phyloP scores from a whole-genome alignment of 2,113 vertebrate genomes.

The Megaceryle maxima region DNA sequence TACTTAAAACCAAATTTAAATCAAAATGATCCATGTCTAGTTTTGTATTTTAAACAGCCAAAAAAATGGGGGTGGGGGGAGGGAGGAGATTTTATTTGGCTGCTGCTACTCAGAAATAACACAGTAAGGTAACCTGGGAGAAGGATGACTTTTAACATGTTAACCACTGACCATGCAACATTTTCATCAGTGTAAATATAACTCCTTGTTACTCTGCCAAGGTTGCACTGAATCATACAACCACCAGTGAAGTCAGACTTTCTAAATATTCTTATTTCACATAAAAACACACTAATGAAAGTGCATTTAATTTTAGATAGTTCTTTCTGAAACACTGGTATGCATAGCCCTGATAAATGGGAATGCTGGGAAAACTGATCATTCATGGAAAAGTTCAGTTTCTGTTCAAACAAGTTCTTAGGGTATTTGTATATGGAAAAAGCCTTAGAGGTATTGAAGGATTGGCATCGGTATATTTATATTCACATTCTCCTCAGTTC shows the following conservation, averaged over 20 bases:
- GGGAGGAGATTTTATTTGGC: neutral
- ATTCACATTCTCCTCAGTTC: slow-evolving; percentile 1
- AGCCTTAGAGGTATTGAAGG: neutral
- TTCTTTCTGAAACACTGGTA: neutral
- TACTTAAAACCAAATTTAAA: neutral
- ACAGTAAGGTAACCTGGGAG: slow-evolving; percentile 30
- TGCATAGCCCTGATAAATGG: neutral
- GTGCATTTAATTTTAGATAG: slow-evolving; percentile 18
- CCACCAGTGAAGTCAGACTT: slow-evolving; percentile 48
- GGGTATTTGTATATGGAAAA: neutral
- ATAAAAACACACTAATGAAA: slow-evolving; percentile 23
- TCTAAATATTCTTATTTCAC: slow-evolving; percentile 52
- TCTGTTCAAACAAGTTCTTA: slow-evolving; percentile 36
- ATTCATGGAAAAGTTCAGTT: neutral
- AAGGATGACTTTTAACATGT: slow-evolving; percentile 43
- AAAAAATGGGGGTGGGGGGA: neutral
- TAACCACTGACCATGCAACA: slow-evolving; percentile 41
- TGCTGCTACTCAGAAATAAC: slow-evolving; percentile 27
- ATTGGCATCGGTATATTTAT: slow-evolving; percentile 26
- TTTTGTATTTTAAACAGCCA: neutral
- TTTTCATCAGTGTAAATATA: slow-evolving; percentile 55
- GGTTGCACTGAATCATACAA: slow-evolving; percentile 52
- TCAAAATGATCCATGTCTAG: neutral
- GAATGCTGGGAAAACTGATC: neutral
- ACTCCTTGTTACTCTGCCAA: slow-evolving; percentile 4